Evolutionary conservation across 2,797 vertebrate genomes (phyloP).

Genomic region (Triplophysa bombifrons): DNA sequence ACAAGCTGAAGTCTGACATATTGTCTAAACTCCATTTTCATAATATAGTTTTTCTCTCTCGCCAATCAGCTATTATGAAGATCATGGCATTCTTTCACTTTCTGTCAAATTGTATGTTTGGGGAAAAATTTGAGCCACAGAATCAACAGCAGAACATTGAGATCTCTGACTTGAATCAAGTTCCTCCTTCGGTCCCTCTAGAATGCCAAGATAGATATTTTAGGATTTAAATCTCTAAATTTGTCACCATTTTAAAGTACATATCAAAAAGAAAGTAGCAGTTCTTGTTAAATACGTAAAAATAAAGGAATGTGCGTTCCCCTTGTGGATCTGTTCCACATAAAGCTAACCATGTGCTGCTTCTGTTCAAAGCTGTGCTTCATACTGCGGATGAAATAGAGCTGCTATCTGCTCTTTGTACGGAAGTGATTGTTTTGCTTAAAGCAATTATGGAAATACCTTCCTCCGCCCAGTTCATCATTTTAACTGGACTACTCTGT

Average conservation of each 20-base stretch:
- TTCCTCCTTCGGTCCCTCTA: slow-evolving; percentile 64
- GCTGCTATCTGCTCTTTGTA: background rate
- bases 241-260: slow-evolving; percentile 15
- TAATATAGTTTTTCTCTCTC: background rate
- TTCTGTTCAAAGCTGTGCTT: background rate
- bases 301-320: background rate
- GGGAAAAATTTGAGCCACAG: slow-evolving; percentile 51
- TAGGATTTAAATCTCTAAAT: slow-evolving; percentile 40
- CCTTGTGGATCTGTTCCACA: background rate
- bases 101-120: slow-evolving; percentile 53
- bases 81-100: background rate
- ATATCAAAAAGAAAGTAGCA: slow-evolving; percentile 6
- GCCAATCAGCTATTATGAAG: slow-evolving; percentile 11
- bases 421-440: background rate
- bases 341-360: slow-evolving; percentile 2
- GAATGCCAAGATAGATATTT: slow-evolving; percentile 53
- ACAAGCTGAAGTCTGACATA: background rate
- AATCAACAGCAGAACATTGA: slow-evolving; percentile 53
- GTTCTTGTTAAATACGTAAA: slow-evolving; percentile 35
- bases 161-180: slow-evolving; percentile 71
- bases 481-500: background rate
- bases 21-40: background rate
- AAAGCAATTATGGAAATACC: slow-evolving; percentile 2
- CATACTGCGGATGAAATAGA: background rate
- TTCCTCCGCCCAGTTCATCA: slow-evolving; percentile 5